phyloP scores from a whole-genome alignment of 2,797 vertebrate genomes.

The Scleropages formosus region DNA sequence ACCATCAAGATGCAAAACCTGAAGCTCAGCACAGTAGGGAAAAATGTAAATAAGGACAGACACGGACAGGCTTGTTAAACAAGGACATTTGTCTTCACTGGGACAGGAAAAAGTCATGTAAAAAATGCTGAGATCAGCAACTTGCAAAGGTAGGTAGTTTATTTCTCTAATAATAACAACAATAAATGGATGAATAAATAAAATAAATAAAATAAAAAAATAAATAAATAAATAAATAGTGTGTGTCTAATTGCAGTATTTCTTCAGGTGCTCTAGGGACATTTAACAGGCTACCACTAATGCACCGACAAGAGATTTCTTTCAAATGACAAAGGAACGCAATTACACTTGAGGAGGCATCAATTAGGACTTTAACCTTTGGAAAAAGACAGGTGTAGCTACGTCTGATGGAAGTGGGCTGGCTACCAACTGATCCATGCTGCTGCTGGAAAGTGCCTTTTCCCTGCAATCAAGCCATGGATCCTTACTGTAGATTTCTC shows the following conservation, averaged over 20 bases:
- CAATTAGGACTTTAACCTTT: constrained; percentile 35
- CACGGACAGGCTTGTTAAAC: neutral
- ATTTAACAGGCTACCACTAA: constrained; percentile 14
- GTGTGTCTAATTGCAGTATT: constrained; percentile 25
- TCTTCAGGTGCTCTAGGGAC: constrained; percentile 4
- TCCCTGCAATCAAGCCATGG: no score
- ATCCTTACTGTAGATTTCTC: no score
- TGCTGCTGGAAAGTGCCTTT: neutral
- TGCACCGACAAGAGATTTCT: constrained; percentile 12
- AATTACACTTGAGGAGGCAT: constrained; percentile 33
- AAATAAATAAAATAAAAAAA: no score
- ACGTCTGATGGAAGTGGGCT: no score
- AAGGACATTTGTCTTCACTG: neutral
- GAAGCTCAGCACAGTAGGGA: neutral
- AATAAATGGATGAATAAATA: no score
- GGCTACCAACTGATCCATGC: neutral
- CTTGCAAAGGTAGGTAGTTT: neutral
- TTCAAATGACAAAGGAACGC: constrained; percentile 32
- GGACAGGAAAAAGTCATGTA: neutral
- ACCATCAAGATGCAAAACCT: neutral
- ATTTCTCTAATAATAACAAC: neutral
- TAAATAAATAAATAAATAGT: no score
- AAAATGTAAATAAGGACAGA: neutral
- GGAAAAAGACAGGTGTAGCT: neutral
- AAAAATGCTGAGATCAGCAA: neutral